Evolutionary conservation across 2,888 invertebrate genomes (phyloP).

Genomic region (Chalcosyrphus nemorum): DNA sequence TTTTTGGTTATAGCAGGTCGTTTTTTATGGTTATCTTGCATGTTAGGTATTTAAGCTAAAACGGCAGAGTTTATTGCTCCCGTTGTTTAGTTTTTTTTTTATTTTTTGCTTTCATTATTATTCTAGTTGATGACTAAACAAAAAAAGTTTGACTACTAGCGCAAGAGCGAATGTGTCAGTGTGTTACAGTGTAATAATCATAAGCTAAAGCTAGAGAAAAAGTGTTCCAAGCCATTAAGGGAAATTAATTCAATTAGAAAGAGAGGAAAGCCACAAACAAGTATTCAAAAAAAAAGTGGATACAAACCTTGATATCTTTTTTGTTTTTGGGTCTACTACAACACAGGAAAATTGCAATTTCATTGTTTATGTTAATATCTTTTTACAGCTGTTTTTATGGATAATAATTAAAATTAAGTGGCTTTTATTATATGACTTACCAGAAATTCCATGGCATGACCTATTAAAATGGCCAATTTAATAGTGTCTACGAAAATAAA

Average conservation of each 20-base stretch:
- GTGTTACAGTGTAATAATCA: constrained; percentile 6
- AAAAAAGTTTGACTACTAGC: constrained; percentile 76
- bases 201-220: neutral
- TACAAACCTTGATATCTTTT: constrained; percentile 30
- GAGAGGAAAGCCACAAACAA: neutral
- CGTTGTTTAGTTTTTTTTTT: constrained; percentile 45
- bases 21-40: constrained; percentile 62
- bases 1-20: constrained; percentile 3
- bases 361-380: neutral
- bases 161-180: constrained; percentile 12
- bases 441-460: constrained; percentile 1
- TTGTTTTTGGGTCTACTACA: neutral
- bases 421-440: constrained; percentile 3
- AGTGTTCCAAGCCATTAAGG: constrained; percentile 13
- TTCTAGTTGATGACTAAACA: constrained; percentile 75
- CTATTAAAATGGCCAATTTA: neutral
- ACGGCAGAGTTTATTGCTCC: constrained; percentile 35
- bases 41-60: constrained; percentile 60
- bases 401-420: neutral
- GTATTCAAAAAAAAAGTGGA: neutral
- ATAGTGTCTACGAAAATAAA: neutral
- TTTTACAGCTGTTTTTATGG: constrained; percentile 18
- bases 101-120: constrained; percentile 34
- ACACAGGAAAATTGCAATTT: neutral
- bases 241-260: constrained; percentile 27